Percentiles rank a stretch among this genome's conserved stretches.
phyloP scores from a whole-genome alignment of 2,113 vertebrate species.

The Chionomys nivalis region DNA sequence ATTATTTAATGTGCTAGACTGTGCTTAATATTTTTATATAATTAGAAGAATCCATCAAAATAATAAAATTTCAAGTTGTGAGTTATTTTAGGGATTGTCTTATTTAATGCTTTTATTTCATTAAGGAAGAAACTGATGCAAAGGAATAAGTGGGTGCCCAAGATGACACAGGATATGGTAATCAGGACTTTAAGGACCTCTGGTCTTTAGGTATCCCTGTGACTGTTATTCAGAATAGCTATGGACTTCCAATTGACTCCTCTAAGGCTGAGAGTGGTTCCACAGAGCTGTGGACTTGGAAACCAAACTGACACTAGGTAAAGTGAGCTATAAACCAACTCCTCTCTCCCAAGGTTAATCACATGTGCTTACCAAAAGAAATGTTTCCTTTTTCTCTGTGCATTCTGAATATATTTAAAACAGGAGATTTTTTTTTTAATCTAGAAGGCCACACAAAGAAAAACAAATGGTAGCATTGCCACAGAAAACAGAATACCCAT shows the following conservation, averaged over 20 bases:
- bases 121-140: background rate
- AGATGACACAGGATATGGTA: background rate
- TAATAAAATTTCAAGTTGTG: slow-evolving; percentile 7
- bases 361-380: slow-evolving; percentile 12
- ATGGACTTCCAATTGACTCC: background rate
- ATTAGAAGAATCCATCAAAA: slow-evolving; percentile 52
- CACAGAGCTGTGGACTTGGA: background rate
- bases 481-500: slow-evolving; percentile 21
- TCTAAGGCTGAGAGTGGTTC: background rate
- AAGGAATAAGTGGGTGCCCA: background rate
- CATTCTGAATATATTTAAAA: slow-evolving; percentile 14
- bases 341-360: background rate
- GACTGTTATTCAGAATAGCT: background rate
- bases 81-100: background rate
- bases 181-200: background rate
- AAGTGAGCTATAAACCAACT: background rate
- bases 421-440: background rate
- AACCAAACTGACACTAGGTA: slow-evolving; percentile 5
- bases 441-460: background rate
- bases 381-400: background rate
- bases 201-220: background rate
- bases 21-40: slow-evolving; percentile 49
- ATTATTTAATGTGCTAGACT: slow-evolving; percentile 37
- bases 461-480: background rate
- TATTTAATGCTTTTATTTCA: background rate